These are phyloP conservation scores for Catocala sponsa DNA, from an alignment of 2,888 invertebrate species.

Conservation along the genomic window DNA sequence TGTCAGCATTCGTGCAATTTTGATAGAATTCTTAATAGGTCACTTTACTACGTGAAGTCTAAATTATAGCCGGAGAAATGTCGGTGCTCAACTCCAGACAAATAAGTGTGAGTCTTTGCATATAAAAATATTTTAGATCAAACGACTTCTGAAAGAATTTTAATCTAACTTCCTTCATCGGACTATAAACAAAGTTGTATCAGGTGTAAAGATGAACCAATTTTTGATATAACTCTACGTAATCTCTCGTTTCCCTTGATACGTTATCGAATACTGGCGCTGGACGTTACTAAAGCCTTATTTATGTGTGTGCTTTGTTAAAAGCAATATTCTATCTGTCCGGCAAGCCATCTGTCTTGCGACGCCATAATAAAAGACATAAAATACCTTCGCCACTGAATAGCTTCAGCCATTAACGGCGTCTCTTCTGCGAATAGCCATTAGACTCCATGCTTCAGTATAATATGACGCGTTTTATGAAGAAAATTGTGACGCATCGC, in stretches of 20 bases:
- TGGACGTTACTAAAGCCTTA: neutral
- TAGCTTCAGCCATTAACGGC: conserved; percentile 10
- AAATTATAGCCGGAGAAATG: too few relatives aligned
- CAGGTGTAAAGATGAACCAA: too few relatives aligned
- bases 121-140: too few relatives aligned
- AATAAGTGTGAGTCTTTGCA: too few relatives aligned
- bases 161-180: too few relatives aligned
- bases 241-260: neutral
- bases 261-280: neutral
- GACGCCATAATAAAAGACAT: conserved; percentile 13
- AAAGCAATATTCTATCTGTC: conserved; percentile 12
- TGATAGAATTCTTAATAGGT: too few relatives aligned
- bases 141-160: too few relatives aligned
- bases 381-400: conserved; percentile 10
- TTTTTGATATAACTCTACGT: neutral
- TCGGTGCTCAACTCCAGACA: too few relatives aligned
- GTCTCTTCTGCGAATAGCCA: conserved; percentile 13
- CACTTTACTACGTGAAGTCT: too few relatives aligned
- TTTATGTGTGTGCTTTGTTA: conserved; percentile 10
- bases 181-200: too few relatives aligned
- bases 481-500: conserved; percentile 27
- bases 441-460: conserved; percentile 7
- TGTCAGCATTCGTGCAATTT: too few relatives aligned
- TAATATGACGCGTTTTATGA: conserved; percentile 9
- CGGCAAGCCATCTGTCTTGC: conserved; percentile 11